Evolutionary conservation across 2,888 invertebrate genomes (phyloP), one percentile per base, ranked within the genome.

Genomic region (Lottia gigantea): DNA sequence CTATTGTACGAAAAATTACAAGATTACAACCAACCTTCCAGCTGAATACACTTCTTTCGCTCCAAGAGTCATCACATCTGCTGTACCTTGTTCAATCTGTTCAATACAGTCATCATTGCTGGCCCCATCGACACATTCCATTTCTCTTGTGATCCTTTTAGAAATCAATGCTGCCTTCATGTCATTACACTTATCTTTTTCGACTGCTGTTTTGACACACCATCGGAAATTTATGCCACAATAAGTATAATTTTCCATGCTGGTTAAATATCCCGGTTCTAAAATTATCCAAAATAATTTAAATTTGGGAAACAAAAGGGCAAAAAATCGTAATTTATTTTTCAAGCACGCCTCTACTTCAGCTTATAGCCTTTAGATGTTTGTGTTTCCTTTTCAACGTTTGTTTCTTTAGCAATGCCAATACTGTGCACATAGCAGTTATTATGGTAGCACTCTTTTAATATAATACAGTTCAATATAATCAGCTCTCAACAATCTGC

Each of bases 201-300:
- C 97, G 0, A 92, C 91, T 69, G 94, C 94, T 0, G 96, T 96
- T 0, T 96, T 95, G 25, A 97, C 94, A 85, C 97, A 97, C 16
- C 97, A 87, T 0, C 93, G 93, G 90, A 96, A 94, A 25, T 92
- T 90, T 63, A 92, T 91, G 14, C 96, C 93, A 45, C 75, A 75
- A 0, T 95, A 94, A 85, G 96, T 96, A 76, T 76, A 76, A 61
- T 72, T 68, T 14, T 62, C 45, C 69, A 75, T 55, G 11, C 73
- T 73, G 15, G 71, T 70, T 26, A 78, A 61, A 66, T 76, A 78
- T 19, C 81, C 83, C 2, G 71, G 65, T 26, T 78, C 83, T 80
- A 40, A 40, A 11, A 40, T 1, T 40, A 40, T 40, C 7, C 40
- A 40, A 40, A 40, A 40, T 1, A 8, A 8, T 40, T 40, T 2